Evolutionary conservation across 2,888 invertebrate species (phyloP).

Genomic region (Pheosia tremula): DNA sequence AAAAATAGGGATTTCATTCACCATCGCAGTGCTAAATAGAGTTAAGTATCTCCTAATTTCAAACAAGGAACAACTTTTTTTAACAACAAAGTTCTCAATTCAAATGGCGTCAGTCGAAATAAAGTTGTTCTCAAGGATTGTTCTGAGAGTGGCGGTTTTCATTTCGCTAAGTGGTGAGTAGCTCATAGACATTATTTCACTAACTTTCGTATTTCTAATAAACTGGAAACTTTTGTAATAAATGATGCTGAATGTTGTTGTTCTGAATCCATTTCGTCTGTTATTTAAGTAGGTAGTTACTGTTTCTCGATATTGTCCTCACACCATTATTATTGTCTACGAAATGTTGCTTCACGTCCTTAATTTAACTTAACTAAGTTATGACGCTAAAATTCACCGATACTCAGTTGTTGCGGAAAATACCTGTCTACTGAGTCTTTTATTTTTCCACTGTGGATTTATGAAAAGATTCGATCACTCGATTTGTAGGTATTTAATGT

Average conservation of each 20-base stretch:
- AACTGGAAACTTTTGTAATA: slow-evolving; percentile 52
- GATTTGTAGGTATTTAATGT: no score
- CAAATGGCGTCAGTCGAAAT: slow-evolving; percentile 53
- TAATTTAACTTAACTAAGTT: no score
- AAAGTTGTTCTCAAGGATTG: slow-evolving; percentile 51
- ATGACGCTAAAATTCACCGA: no score
- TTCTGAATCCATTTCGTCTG: slow-evolving; percentile 16
- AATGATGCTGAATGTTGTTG: slow-evolving; percentile 49
- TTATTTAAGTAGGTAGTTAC: background rate
- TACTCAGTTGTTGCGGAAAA: no score
- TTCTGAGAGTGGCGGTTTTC: slow-evolving; percentile 57
- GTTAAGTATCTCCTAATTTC: background rate
- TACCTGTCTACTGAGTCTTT: no score
- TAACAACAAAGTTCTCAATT: slow-evolving; percentile 41
- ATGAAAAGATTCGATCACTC: no score
- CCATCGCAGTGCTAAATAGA: slow-evolving; percentile 2
- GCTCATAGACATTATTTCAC: slow-evolving; percentile 49
- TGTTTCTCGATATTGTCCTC: no score
- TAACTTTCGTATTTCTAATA: slow-evolving; percentile 48
- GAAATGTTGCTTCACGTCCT: no score
- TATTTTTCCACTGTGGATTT: no score
- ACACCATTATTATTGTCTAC: no score
- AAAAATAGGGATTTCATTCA: background rate
- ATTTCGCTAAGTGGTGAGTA: slow-evolving; percentile 76
- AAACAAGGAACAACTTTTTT: slow-evolving; percentile 10